Evolutionary conservation across 2,797 vertebrate species (phyloP), one percentile per base, ranked within the genome.

Genomic region (Scolopax bukidnonensis): DNA sequence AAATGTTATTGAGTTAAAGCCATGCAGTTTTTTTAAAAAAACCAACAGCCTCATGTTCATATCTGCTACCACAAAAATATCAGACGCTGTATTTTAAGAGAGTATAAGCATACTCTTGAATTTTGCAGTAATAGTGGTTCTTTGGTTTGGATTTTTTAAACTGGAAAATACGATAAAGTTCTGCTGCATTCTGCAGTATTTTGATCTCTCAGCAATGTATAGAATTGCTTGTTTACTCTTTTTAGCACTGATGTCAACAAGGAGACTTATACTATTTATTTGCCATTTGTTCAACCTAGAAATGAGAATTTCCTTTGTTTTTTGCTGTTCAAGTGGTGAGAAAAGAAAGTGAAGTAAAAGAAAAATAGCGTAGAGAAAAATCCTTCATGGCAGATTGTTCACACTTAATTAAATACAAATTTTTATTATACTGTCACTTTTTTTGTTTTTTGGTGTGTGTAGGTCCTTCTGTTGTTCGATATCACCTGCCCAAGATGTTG

Each of bases 401-500:
- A 18, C 7, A 9, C 43, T 43, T 40, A 17, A 5, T 50, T 75
- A 70, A 83, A 23, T 48, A 7, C 4, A 48, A 2, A 10, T 32
- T 74, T 78, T 68, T 59, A 10, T 91, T 48, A 9, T 6, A 1
- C 3, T 28, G 13, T 80, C 30, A 7, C 23, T 68, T 57, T 8
- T 8, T 3, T 51, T 15, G 14, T 54, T 63, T 41, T 63, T 20
- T 94, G 51, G 64, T 63, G 93, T 38, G 4, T 1, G 9, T 92
- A 99, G 99, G 99, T 51, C 99, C 99, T 19, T 99, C 99, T 40
- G 98, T 99, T 8, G 99, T 99, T 84, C 98, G 99, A 20, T 99
- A 99, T 88, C 99, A 99, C 97, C 98, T 99, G 53, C 99, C 99
- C 11, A 99, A 99, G 98, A 99, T 99, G 99, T 97, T 99, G 73